A percentile compares a stretch with the other conserved stretches of the same genome.
Conservation (phyloP, 2,888 invertebrate species). For the Eristalis tenax region DNA sequence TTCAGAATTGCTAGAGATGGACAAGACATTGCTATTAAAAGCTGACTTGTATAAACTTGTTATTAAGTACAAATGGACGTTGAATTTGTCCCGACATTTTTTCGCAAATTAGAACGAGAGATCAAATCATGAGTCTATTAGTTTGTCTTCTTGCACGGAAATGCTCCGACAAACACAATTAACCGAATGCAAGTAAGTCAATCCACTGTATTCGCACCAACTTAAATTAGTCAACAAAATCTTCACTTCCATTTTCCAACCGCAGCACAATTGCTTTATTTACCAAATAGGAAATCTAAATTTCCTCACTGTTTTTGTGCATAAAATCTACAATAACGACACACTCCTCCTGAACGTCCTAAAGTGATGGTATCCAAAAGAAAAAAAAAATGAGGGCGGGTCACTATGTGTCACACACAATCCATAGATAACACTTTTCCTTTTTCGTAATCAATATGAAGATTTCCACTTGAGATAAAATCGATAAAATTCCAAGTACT, state of each 20-base stretch:
- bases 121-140: not conserved
- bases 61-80: not conserved
- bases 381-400: conserved; percentile 63
- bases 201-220: not conserved
- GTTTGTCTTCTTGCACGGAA: not conserved
- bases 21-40: not conserved
- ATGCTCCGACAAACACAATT: not conserved
- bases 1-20: not conserved
- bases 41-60: not conserved
- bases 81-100: not conserved
- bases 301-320: not conserved
- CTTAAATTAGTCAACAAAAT: not conserved
- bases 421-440: conserved; percentile 58
- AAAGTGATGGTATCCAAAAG: conserved; percentile 34
- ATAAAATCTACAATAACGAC: not conserved
- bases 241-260: not conserved
- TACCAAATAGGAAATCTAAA: not conserved
- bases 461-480: conserved; percentile 51
- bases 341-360: not conserved
- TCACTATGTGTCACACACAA: conserved; percentile 70
- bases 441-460: conserved; percentile 57
- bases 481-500: conserved; percentile 26
- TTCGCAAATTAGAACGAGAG: not conserved
- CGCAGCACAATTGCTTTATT: not conserved
- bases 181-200: not conserved